phyloP scores from a whole-genome alignment of 2,113 vertebrate species.

The Turnix velox region DNA sequence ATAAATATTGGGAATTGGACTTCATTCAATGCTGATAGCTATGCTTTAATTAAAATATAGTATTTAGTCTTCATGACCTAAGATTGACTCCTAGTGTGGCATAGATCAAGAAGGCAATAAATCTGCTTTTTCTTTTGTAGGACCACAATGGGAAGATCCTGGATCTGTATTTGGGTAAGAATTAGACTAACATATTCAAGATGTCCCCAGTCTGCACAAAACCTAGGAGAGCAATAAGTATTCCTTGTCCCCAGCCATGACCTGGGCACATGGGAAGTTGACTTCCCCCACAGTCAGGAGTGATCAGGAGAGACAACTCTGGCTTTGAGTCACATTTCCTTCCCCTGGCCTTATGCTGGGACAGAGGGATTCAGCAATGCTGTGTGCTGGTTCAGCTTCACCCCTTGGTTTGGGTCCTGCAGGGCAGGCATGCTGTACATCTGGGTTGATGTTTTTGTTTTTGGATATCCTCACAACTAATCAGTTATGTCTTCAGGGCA shows the following conservation, averaged over 20 bases:
- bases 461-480: background rate
- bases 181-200: background rate
- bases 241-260: background rate
- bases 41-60: background rate
- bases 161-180: background rate
- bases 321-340: background rate
- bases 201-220: background rate
- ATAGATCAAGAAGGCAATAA: background rate
- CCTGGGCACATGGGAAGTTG: accelerated
- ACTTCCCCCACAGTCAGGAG: background rate
- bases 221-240: background rate
- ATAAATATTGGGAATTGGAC: background rate
- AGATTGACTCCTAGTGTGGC: background rate
- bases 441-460: background rate
- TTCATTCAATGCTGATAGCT: background rate
- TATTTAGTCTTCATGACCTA: background rate
- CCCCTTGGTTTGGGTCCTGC: background rate
- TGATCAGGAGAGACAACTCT: background rate
- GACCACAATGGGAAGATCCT: background rate
- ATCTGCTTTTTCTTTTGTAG: background rate
- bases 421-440: background rate
- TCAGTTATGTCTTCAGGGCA: background rate
- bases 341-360: background rate
- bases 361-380: background rate
- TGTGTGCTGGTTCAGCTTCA: background rate